phyloP scores from a whole-genome alignment of 2,113 vertebrate species.

The Capreolus pygargus region DNA sequence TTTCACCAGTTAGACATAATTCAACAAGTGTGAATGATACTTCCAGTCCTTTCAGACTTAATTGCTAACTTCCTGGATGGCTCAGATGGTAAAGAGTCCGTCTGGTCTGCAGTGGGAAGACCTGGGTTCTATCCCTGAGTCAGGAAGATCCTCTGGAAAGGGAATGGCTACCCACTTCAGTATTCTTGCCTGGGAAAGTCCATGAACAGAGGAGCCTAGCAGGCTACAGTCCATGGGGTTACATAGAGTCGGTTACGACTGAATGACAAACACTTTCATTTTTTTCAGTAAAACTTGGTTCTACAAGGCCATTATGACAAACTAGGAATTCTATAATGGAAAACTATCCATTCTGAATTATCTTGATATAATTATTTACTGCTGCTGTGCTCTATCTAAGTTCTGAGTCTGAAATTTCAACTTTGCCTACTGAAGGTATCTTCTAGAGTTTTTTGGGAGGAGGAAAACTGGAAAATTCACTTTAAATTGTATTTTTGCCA shows the following conservation, averaged over 20 bases:
- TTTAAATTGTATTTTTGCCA: constrained; percentile 75
- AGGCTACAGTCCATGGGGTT: neutral
- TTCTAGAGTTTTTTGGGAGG: constrained; percentile 53
- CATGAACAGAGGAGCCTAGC: neutral
- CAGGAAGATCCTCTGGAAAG: neutral
- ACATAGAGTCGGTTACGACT: neutral
- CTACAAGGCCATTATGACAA: neutral
- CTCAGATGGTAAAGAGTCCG: neutral
- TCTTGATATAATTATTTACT: constrained; percentile 62
- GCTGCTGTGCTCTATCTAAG: constrained; percentile 65
- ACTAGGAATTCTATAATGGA: constrained; percentile 41
- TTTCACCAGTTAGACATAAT: constrained; percentile 45
- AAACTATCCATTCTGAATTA: constrained; percentile 61
- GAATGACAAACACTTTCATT: neutral
- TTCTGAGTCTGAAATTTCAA: constrained; percentile 75
- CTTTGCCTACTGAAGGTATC: constrained; percentile 75
- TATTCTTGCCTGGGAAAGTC: neutral
- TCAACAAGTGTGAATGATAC: constrained; percentile 20
- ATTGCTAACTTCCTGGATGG: neutral
- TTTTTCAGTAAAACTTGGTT: neutral
- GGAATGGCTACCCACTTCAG: neutral
- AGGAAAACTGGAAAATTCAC: constrained; percentile 79
- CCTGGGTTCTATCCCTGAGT: neutral
- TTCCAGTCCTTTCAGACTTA: neutral
- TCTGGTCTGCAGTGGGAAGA: neutral